Conservation (phyloP, 1,140 invertebrate genomes). For the Trissolcus basalis region DNA sequence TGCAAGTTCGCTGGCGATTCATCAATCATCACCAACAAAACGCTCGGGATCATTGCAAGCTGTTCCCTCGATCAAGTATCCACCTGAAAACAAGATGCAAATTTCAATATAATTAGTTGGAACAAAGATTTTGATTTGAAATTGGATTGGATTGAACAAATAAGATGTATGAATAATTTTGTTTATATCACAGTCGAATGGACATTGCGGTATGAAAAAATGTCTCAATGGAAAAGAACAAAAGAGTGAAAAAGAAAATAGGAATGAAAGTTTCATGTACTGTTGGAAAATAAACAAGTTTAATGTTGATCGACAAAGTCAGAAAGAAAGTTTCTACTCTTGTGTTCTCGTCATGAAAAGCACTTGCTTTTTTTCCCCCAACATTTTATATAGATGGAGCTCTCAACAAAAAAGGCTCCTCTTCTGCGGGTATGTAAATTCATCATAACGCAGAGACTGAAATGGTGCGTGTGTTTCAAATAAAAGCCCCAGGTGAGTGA, state of each 20-base stretch:
- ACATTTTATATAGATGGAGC: slow-evolving; percentile 9
- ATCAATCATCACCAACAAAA: neutral
- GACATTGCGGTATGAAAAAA: too few relatives aligned
- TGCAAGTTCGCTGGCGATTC: slow-evolving; percentile 6
- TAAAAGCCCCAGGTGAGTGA: slow-evolving; percentile 1
- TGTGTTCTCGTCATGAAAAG: slow-evolving; percentile 17
- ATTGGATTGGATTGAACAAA: too few relatives aligned
- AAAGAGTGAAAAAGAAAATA: too few relatives aligned
- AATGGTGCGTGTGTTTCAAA: neutral
- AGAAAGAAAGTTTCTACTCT: slow-evolving; percentile 9
- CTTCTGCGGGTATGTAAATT: slow-evolving; percentile 9
- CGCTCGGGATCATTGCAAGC: slow-evolving; percentile 3
- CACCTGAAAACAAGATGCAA: neutral
- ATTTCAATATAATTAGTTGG: too few relatives aligned
- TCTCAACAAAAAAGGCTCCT: too few relatives aligned
- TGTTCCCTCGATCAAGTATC: neutral
- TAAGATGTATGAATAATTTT: too few relatives aligned
- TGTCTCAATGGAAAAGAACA: too few relatives aligned
- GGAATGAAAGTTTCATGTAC: too few relatives aligned
- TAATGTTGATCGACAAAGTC: slow-evolving; percentile 23
- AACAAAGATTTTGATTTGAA: too few relatives aligned
- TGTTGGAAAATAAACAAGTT: slow-evolving; percentile 9
- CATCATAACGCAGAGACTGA: slow-evolving; percentile 13
- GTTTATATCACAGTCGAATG: too few relatives aligned
- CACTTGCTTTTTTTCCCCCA: slow-evolving; percentile 18